Base-by-base conservation (phyloP, 2,888 invertebrate genomes). In the Rhaphigaster nebulosa region DNA sequence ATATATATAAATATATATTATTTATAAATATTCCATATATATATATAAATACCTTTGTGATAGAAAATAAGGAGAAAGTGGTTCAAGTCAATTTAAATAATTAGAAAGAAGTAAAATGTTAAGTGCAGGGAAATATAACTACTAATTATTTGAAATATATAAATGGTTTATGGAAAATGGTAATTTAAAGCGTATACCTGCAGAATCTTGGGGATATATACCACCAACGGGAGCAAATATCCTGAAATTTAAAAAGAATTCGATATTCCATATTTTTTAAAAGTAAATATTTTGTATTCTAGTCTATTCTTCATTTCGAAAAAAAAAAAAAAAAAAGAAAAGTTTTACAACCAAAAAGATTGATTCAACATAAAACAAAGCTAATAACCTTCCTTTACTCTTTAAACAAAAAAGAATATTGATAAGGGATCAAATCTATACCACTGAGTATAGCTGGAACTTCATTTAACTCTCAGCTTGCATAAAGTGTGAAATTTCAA, bases 221-320 rank as follows among this genome's bases (percentile, higher is more conserved):
- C 70, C 70, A 70, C 70, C 70, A 34, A 70, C 70, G 6, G 70
- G 70, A 70, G 70, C 70, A 70, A 70, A 70, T 70, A 70, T 70
- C 70, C 70, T 76, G 41, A 84, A 41, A 90, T 45, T 91, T 41
- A 84, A 45, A 70, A 60, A 91, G 45, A 87, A 91, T 70, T 70
- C 70, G 70, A 70, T 70, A 70, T 70, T 70, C 70, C 34, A 70
- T 70, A 70, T 70, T 70, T 70, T 20, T 6, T n/a, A 34, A 34
- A 70, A 70, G 70, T 70, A 70, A 70, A 70, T 70, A 70, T 70
- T 70, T 70, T 70, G 70, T 70, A 70, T 70, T 70, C 70, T 70
- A 70, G 34, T 70, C 70, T 70, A 70, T 70, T 70, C 70, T 70
- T 70, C 70, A 70, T 70, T 70, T 34, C 70, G 70, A 70, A 70